phyloP scores from a whole-genome alignment of 2,888 invertebrate genomes.

The Drosophila lacicola region DNA sequence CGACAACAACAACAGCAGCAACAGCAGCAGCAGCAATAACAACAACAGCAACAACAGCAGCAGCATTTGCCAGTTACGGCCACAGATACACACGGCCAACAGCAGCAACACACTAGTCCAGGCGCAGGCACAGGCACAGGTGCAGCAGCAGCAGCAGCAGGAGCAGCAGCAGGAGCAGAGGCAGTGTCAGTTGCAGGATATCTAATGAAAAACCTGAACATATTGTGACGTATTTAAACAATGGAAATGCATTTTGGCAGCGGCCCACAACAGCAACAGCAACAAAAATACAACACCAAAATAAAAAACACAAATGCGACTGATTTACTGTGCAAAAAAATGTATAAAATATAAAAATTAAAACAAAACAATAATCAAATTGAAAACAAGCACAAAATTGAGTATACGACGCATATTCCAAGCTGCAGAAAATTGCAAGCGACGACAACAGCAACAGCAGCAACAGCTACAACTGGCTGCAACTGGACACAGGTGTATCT shows the following conservation, averaged over 20 bases:
- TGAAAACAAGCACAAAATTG: slow-evolving; percentile 30
- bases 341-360: background rate
- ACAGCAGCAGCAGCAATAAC: slow-evolving; percentile 42
- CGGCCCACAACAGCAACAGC: slow-evolving; percentile 28
- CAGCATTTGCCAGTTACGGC: slow-evolving; percentile 54
- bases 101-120: slow-evolving; percentile 44
- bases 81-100: slow-evolving; percentile 63
- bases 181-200: slow-evolving; percentile 21
- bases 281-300: slow-evolving; percentile 13
- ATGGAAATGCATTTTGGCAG: slow-evolving; percentile 41
- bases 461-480: slow-evolving; percentile 13
- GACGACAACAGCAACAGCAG: slow-evolving; percentile 12
- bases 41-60: slow-evolving; percentile 45
- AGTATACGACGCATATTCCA: slow-evolving; percentile 70
- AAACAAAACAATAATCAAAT: background rate
- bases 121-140: slow-evolving; percentile 10
- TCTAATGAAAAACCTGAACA: slow-evolving; percentile 29
- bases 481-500: slow-evolving; percentile 38
- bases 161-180: slow-evolving; percentile 20
- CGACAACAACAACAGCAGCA: slow-evolving; percentile 27
- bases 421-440: slow-evolving; percentile 42
- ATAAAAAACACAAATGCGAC: slow-evolving; percentile 38
- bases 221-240: slow-evolving; percentile 52
- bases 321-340: slow-evolving; percentile 57
- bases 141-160: slow-evolving; percentile 10